Base-by-base conservation (phyloP, 1,140 invertebrate species). In the Bathynomus jamesi region DNA sequence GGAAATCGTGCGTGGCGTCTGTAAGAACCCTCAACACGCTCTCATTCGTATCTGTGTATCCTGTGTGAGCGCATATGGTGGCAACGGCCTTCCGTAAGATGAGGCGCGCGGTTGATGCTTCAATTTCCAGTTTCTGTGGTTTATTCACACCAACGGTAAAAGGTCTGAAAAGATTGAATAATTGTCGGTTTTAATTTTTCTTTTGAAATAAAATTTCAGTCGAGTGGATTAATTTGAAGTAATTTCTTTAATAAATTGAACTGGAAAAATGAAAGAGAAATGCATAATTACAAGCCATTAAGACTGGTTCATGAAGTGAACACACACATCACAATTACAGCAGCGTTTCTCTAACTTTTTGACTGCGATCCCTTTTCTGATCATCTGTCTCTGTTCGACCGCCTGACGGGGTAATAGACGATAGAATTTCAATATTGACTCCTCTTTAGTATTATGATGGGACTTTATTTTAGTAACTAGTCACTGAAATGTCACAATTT, bases 71-170 rank as follows among this genome's bases (percentile, higher is more conserved):
- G 32, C 68, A 73, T 21, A 76, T 31, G 21, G 65, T 70, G n/a
- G 75, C 75, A 21, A 76, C 71, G 11, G 75, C 75, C 64, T 76
- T 72, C 7, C 75, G 31, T n/a, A 76, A 29, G 61, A 76, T 76
- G n/a, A 73, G 69, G n/a, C 71, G 46, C 4, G 75, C 75, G 8
- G 71, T 73, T n/a, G 68, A 67, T 21, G 65, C 71, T 29, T 76
- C 75, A 40, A 76, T 71, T 32, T 76, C 71, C 25, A 63, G 61
- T 31, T 70, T n/a, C 8, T 70, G 71, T 24, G 68, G 64, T 4
- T 67, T 65, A 25, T 67, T 73, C 30, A 67, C 65, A 10, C 75
- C 75, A 61, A 28, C 67, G 7, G 74, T 76, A 65, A 73, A 76
- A 7, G 71, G 24, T 24, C 75, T 76, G 65, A 27, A 65, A 28